phyloP scores from a whole-genome alignment of 1,140 invertebrate genomes.

The Drosophila nasuta region DNA sequence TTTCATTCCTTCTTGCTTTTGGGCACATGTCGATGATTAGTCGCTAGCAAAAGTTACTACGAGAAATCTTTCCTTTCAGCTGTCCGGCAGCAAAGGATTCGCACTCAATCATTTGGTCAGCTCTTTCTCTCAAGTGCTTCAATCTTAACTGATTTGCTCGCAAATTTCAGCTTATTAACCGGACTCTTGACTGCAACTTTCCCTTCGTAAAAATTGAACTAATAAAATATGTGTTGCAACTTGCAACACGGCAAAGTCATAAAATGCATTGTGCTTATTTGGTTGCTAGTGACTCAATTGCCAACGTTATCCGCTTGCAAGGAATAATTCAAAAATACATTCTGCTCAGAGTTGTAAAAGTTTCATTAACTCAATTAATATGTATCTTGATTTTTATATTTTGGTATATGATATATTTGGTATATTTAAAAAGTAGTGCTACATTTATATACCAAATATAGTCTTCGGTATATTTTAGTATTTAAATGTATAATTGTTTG shows the following conservation, averaged over 20 bases:
- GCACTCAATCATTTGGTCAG: constrained; percentile 25
- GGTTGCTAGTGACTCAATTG: constrained; percentile 20
- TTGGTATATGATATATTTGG: too few relatives aligned
- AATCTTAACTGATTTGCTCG: neutral
- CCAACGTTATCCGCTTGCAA: neutral
- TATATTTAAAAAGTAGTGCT: too few relatives aligned
- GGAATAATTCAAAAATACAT: neutral
- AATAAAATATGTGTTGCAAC: constrained; percentile 49
- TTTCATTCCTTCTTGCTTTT: constrained; percentile 6
- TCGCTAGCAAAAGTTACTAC: neutral
- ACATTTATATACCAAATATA: too few relatives aligned
- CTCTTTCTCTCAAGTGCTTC: neutral
- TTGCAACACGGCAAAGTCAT: constrained; percentile 53
- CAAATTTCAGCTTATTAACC: constrained; percentile 37
- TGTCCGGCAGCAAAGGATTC: constrained; percentile 16
- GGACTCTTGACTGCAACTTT: constrained; percentile 33
- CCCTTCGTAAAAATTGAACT: constrained; percentile 21
- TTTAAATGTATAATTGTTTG: too few relatives aligned
- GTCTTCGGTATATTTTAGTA: too few relatives aligned
- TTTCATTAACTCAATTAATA: too few relatives aligned
- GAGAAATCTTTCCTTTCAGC: neutral
- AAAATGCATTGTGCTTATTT: constrained; percentile 68
- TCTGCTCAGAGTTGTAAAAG: neutral
- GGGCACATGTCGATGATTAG: constrained; percentile 44
- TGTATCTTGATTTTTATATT: too few relatives aligned